Evolutionary conservation across 1,140 invertebrate species (phyloP), one percentile per base, ranked within the genome.

Genomic region (Psix sp.): DNA sequence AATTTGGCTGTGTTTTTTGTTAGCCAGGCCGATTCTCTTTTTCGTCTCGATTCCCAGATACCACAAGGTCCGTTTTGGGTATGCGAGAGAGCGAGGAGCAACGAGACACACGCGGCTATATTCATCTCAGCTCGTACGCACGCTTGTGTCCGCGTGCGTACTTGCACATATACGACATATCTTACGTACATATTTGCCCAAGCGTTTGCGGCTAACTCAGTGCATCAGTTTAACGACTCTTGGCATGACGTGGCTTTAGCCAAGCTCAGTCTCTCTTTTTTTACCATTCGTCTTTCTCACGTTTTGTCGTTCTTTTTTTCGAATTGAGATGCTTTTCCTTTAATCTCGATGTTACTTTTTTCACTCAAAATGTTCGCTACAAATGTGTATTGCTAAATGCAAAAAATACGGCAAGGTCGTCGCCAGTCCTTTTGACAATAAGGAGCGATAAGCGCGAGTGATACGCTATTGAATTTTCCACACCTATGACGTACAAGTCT

Each of bases 1-100:
- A 43, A 51, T 62, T 62, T 51, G 45, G 26, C 39, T 40, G 7
- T 29, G 46, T 62, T 51, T 45, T 62, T 62, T 51, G 59, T 35
- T 17, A 13, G 46, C 38, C 59, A 14, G 46, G 18, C 46, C 39
- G 40, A 52, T 63, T 63, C 48, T 67, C 45, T 57, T 49, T 67
- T 67, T 67, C 51, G 52, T 57, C 45, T 67, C 54, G 46, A 59
- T 67, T 67, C 36, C 52, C 52, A 59, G 45, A 51, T 67, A 67
- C 52, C 51, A 42, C 65, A 57, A 74, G 77, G 70, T 72, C 74
- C 79, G 74, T 70, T 78, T 80, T 78, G 71, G 78, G 71, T 68
- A 70, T 76, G 66, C 74, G 62, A 66, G n/a, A n/a, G 74, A 52
- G 57, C 63, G 49, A 68, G 63, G 68, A 77, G 76, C 57, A 60